Percentiles rank a stretch among this genome's conserved stretches.
phyloP scores from a whole-genome alignment of 2,113 vertebrate genomes.

The Orycteropus afer region DNA sequence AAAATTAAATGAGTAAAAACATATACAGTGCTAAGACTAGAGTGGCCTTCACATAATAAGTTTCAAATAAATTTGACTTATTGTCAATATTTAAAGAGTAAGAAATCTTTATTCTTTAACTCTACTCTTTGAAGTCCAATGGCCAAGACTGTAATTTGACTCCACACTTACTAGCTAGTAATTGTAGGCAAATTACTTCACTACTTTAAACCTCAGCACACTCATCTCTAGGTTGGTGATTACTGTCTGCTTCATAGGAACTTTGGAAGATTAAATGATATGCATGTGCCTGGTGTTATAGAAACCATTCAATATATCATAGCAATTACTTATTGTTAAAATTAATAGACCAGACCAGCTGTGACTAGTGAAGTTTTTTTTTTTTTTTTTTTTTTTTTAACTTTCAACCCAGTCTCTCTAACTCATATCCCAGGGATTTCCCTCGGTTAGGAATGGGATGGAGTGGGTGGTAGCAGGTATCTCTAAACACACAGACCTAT shows the following conservation, averaged over 20 bases:
- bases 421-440: not conserved
- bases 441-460: not conserved
- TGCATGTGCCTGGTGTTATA: not conserved
- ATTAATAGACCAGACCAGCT: not conserved
- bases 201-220: not conserved
- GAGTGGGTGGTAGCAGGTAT: not conserved
- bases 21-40: not conserved
- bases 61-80: not conserved
- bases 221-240: not conserved
- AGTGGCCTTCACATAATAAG: too few relatives aligned
- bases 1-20: not conserved
- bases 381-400: conserved; percentile 7
- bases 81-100: not conserved
- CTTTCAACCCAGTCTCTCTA: not conserved
- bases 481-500: not conserved
- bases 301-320: not conserved
- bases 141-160: not conserved
- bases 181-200: not conserved
- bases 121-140: not conserved
- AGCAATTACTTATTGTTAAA: conserved; percentile 19
- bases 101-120: too few relatives aligned
- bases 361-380: conserved; percentile 9
- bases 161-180: not conserved
- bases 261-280: conserved; percentile 37
- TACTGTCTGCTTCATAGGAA: not conserved